Conservation (phyloP, 1,140 invertebrate genomes). For the Formica selysi region DNA sequence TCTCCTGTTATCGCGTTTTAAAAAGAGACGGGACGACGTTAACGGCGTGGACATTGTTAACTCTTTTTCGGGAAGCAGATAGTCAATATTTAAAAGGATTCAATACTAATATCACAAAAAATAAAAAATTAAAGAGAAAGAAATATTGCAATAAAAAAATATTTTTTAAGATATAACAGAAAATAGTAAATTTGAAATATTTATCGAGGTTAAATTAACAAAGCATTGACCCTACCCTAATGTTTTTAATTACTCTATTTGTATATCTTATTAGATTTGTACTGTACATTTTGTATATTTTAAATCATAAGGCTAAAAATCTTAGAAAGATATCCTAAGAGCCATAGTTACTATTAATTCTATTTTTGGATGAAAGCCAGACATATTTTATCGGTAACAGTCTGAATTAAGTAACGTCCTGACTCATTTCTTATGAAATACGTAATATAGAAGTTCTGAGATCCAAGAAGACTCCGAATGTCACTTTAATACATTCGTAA, state of each 20-base stretch:
- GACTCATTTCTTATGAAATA: slow-evolving; percentile 43
- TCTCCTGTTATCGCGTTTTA: slow-evolving; percentile 9
- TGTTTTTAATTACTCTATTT: neutral
- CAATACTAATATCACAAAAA: neutral
- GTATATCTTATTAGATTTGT: neutral
- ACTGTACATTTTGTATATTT: neutral
- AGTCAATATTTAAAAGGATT: neutral
- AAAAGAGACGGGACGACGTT: slow-evolving; percentile 31
- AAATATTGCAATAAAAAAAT: neutral
- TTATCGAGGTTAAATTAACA: neutral
- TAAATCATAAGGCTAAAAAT: neutral
- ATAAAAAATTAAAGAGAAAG: neutral
- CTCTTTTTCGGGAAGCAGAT: neutral
- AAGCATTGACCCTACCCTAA: neutral
- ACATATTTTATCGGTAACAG: neutral
- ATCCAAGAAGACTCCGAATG: slow-evolving; percentile 1
- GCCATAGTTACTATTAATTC: neutral
- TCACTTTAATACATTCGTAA: slow-evolving; percentile 47
- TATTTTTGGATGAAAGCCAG: neutral
- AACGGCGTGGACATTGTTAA: slow-evolving; percentile 18
- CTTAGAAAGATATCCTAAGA: neutral
- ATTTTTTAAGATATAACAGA: neutral
- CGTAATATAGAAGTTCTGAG: slow-evolving; percentile 37
- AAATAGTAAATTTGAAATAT: neutral
- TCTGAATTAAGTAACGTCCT: slow-evolving; percentile 7